phyloP scores from a whole-genome alignment of 2,888 invertebrate genomes.

The Danaus chrysippus region DNA sequence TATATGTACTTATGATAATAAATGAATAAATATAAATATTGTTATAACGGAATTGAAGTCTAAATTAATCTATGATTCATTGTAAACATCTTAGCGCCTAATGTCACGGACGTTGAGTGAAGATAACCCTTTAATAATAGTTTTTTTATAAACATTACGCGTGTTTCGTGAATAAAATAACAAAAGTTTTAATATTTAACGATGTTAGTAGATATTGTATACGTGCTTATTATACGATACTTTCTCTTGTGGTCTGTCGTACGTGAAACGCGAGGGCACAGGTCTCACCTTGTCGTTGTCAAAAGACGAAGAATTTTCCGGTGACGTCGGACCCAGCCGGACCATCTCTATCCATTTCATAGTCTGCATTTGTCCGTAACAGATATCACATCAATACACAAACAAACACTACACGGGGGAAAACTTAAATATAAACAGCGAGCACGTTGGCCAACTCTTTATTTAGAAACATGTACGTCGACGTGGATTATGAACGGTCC shows the following conservation, averaged over 20 bases:
- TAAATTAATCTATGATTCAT: too few species aligned
- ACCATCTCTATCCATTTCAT: slow-evolving; percentile 76
- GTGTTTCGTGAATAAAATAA: too few species aligned
- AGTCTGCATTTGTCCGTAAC: slow-evolving; percentile 57
- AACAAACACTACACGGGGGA: slow-evolving; percentile 32
- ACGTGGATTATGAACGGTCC: slow-evolving; percentile 56
- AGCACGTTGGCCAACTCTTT: slow-evolving; percentile 43
- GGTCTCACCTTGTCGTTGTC: slow-evolving; percentile 65
- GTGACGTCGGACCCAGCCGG: slow-evolving; percentile 55
- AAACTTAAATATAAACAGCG: slow-evolving; percentile 40
- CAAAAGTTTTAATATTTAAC: too few species aligned
- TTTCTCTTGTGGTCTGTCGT: neutral
- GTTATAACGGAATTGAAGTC: too few species aligned
- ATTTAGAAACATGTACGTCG: slow-evolving; percentile 67
- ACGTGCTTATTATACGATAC: neutral
- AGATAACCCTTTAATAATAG: too few species aligned
- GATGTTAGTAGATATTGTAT: too few species aligned
- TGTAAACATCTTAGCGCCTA: too few species aligned
- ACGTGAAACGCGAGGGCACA: slow-evolving; percentile 11
- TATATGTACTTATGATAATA: too few species aligned
- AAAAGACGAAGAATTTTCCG: slow-evolving; percentile 59
- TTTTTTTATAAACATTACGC: too few species aligned
- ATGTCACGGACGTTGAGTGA: too few species aligned
- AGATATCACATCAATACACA: slow-evolving; percentile 29
- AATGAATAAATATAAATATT: too few species aligned